Conservation (phyloP, 2,888 invertebrate species). For the Lordiphosa andalusiaca region DNA sequence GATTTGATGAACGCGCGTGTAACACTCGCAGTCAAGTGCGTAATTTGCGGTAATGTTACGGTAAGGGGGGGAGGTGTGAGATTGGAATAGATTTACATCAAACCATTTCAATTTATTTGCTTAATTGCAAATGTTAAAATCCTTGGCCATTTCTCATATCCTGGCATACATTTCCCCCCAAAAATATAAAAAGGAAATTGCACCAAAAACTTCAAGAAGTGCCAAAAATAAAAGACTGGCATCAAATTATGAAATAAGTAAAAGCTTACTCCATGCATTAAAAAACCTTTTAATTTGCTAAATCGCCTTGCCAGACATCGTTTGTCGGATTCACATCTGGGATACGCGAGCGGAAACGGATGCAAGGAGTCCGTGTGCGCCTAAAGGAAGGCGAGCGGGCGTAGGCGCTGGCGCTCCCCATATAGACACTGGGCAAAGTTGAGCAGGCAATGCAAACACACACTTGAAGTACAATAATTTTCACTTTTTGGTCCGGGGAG, state of each 20-base stretch:
- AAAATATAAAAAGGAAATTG: conserved; percentile 5
- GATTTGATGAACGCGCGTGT: conserved; percentile 39
- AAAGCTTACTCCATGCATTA: conserved; percentile 78
- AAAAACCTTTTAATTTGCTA: conserved; percentile 80
- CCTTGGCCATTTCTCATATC: conserved; percentile 56
- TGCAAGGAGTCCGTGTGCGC: conserved; percentile 65
- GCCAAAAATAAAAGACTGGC: conserved; percentile 46
- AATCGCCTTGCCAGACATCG: conserved; percentile 79
- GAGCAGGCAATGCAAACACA: conserved; percentile 65
- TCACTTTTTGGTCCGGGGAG: conserved; percentile 58
- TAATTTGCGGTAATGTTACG: conserved; percentile 58
- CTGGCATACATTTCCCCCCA: conserved; percentile 39
- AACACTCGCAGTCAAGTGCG: conserved; percentile 63
- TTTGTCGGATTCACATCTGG: conserved; percentile 17
- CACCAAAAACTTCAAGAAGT: conserved; percentile 20
- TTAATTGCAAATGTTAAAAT: conserved; percentile 55
- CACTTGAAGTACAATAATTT: conserved; percentile 63
- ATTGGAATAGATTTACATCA: conserved; percentile 36
- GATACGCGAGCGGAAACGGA: conserved; percentile 56
- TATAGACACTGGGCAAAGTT: conserved; percentile 57
- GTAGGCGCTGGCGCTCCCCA: conserved; percentile 9
- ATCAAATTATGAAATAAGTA: conserved; percentile 77
- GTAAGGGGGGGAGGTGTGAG: conserved; percentile 17
- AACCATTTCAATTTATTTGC: conserved; percentile 55
- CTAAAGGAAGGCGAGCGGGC: conserved; percentile 56